Evolutionary conservation across 2,797 vertebrate species (phyloP).

Genomic region (Petrocephalus sullivani): DNA sequence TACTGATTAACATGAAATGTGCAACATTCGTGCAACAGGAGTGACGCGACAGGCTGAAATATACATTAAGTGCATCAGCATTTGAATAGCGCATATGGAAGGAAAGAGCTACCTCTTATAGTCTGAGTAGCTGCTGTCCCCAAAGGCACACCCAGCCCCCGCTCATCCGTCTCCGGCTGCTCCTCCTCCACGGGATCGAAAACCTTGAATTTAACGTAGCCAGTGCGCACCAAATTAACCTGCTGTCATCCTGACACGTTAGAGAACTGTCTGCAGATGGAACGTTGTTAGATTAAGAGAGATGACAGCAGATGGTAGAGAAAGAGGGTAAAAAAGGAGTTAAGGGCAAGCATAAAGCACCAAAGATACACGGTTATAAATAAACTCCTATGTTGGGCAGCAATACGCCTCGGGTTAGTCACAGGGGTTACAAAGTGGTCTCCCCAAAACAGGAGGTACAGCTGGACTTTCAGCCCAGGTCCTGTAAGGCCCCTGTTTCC

Average conservation of each 20-base stretch:
- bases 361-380: not conserved
- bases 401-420: not conserved
- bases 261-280: slow-evolving; percentile 2
- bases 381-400: not conserved
- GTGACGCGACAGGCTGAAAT: slow-evolving; percentile 33
- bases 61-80: slow-evolving; percentile 19
- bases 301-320: not conserved
- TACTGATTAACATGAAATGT: slow-evolving; percentile 47
- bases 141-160: slow-evolving; percentile 26
- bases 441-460: not conserved
- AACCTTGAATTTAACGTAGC: not conserved
- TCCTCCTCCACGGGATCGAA: slow-evolving; percentile 21
- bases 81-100: not conserved
- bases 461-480: not conserved
- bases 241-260: slow-evolving; percentile 36
- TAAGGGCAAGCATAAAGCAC: not conserved
- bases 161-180: not conserved
- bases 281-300: not conserved
- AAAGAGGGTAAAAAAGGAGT: not conserved
- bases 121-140: not conserved
- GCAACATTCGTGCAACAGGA: slow-evolving; percentile 61
- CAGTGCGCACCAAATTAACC: not conserved
- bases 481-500: no score
- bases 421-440: not conserved
- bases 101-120: not conserved